Evolutionary conservation across 2,797 vertebrate genomes (phyloP), one percentile per base, ranked within the genome.

Genomic region (Lindbergichthys nudifrons): DNA sequence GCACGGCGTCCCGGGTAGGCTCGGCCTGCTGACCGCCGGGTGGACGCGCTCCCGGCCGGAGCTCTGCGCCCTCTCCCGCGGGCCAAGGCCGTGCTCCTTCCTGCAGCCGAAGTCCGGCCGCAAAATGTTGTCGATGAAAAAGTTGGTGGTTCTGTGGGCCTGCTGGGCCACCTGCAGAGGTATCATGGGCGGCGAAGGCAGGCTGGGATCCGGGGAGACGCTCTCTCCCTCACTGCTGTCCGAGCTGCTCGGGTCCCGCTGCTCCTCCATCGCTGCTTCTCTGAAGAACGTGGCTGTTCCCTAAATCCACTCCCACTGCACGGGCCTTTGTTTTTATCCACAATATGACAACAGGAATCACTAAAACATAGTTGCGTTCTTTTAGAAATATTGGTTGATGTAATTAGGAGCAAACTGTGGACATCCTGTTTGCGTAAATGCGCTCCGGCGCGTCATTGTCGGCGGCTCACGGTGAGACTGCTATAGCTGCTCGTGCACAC

Each of bases 71-170:
- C 96, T 88, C 21, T 96, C 96, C 58, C 95, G 91, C 60, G 92
- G 88, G 9, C 87, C 91, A 68, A 78, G 53, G 16, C 70, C 71
- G 50, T 26, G 92, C 72, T 97, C 96, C 84, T 96, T 97, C 90
- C 94, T 96, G 88, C 96, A 96, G 88, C 97, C 97, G 86, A 98
- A 98, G 94, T 98, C 97, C 70, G 97, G 97, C 87, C 97, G 94
- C 70, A 98, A 84, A 63, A 98, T 98, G 91, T 97, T 96, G 89
- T 97, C 97, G 84, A 97, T 98, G 93, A 98, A 97, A 87, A 97
- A 98, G 96, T 97, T 97, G 85, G 97, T 97, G 84, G 95, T 96
- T 87, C 96, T 94, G 89, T 96, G 96, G 57, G 93, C 92, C 91
- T 94, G 96, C 86, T 93, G 95, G 52, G 92, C 94, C 63, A 91